A percentile compares a stretch with the other conserved stretches of the same genome.
Evolutionary conservation across 2,113 vertebrate species (phyloP).

Genomic region (Lagopus muta): DNA sequence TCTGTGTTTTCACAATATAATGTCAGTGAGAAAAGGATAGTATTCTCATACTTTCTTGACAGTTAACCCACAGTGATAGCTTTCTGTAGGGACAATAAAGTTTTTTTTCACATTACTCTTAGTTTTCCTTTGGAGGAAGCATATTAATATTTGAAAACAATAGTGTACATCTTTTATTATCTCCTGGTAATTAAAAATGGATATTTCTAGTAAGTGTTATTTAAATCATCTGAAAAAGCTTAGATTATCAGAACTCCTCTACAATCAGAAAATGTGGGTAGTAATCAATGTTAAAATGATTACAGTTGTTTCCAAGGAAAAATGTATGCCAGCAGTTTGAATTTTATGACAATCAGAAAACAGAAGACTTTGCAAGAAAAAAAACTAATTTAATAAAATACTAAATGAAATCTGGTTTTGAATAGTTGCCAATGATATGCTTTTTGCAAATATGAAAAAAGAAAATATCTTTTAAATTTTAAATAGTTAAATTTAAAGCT

Average conservation of each 20-base stretch:
- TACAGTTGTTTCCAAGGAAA: slow-evolving; percentile 45
- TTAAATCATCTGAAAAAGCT: neutral
- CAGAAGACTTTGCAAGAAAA: slow-evolving; percentile 26
- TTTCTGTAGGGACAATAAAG: slow-evolving; percentile 37
- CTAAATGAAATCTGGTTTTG: neutral
- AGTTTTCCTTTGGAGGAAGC: neutral
- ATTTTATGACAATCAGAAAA: slow-evolving; percentile 30
- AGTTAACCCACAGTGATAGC: slow-evolving; percentile 51
- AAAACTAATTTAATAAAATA: neutral
- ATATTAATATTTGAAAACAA: neutral
- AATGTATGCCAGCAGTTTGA: slow-evolving; percentile 10
- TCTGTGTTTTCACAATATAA: slow-evolving; percentile 62
- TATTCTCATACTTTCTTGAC: slow-evolving; percentile 58
- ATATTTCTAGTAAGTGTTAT: neutral
- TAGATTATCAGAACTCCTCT: neutral
- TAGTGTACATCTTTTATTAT: neutral
- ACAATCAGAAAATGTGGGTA: slow-evolving; percentile 6
- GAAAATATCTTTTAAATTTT: neutral
- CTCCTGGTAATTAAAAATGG: neutral
- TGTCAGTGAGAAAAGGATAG: slow-evolving; percentile 48
- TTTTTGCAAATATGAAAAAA: neutral
- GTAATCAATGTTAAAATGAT: slow-evolving; percentile 9
- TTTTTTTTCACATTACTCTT: neutral
- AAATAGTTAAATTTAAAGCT: neutral
- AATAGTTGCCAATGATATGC: neutral